Percentiles rank a stretch among this genome's conserved stretches.
phyloP scores from a whole-genome alignment of 2,797 vertebrate species.

The Pelochelys cantorii region DNA sequence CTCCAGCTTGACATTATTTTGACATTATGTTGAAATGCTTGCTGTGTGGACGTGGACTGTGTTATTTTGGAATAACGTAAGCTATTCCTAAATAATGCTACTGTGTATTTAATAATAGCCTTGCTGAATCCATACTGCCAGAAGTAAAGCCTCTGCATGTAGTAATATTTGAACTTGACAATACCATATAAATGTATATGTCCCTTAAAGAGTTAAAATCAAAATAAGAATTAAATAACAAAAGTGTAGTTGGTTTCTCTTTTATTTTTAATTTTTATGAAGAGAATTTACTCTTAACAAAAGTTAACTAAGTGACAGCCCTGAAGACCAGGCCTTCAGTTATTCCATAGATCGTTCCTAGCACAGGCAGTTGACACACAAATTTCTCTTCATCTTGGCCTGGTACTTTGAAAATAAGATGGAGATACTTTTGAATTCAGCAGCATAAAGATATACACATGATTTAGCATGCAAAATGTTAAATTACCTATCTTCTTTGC shows the following conservation, averaged over 20 bases:
- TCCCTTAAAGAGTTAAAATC: not conserved
- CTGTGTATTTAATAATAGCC: too few species aligned
- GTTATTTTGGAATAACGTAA: too few species aligned
- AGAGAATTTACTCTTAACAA: slow-evolving; percentile 14
- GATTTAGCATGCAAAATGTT: not conserved
- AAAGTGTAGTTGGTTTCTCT: not conserved
- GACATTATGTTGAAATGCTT: too few species aligned
- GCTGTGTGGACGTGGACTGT: too few species aligned
- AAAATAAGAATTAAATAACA: not conserved
- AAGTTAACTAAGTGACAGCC: slow-evolving; percentile 42
- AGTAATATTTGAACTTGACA: not conserved
- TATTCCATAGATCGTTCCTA: not conserved
- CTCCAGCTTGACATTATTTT: too few species aligned
- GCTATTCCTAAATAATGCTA: too few species aligned
- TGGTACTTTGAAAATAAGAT: not conserved
- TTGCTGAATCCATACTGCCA: not conserved
- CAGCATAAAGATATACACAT: not conserved
- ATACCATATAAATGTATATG: not conserved
- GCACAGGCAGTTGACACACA: not conserved
- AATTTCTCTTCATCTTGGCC: not conserved
- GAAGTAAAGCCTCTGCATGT: not conserved
- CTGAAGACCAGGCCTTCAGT: not conserved
- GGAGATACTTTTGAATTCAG: not conserved
- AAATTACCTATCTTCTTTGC: not conserved
- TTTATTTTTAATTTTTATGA: not conserved